A percentile compares a stretch with the other conserved stretches of the same genome.
Evolutionary conservation across 2,888 invertebrate species (phyloP).

Genomic region (Monoplex corrugatus): DNA sequence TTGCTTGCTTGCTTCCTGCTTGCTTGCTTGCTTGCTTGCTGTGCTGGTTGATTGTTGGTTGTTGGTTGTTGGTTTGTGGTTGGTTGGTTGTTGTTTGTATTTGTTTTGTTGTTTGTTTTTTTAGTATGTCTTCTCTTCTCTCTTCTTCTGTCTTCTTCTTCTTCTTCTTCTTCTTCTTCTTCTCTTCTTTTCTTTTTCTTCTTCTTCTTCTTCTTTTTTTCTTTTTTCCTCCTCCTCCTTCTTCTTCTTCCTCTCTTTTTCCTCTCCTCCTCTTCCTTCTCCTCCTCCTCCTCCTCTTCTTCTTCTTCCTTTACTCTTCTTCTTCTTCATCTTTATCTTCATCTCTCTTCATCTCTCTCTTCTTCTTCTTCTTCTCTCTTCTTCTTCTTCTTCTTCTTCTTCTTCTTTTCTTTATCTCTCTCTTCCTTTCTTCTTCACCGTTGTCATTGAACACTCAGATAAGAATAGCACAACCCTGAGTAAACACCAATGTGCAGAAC

Average conservation of each 20-base stretch:
- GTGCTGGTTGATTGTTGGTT: too few species aligned
- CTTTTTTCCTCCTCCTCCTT: neutral
- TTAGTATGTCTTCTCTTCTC: neutral
- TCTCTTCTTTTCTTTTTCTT: too few species aligned
- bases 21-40: too few species aligned
- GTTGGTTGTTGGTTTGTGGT: neutral
- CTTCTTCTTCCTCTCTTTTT: neutral
- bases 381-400: neutral
- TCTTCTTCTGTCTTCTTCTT: neutral
- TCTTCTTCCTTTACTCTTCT: neutral
- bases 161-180: neutral
- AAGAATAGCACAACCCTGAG: too few species aligned
- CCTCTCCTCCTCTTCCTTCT: neutral
- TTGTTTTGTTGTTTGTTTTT: neutral
- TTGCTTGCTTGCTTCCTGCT: too few species aligned
- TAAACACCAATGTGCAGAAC: too few species aligned
- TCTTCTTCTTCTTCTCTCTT: neutral
- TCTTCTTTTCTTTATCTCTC: neutral
- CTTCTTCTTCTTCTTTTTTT: neutral
- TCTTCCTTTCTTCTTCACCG: too few species aligned
- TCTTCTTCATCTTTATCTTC: neutral
- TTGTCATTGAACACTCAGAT: too few species aligned
- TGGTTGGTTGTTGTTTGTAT: neutral
- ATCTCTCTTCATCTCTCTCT: neutral
- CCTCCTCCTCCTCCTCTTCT: neutral